Evolutionary conservation across 2,888 invertebrate genomes (phyloP), one percentile per base, ranked within the genome.

Genomic region (Drosophila limbata): DNA sequence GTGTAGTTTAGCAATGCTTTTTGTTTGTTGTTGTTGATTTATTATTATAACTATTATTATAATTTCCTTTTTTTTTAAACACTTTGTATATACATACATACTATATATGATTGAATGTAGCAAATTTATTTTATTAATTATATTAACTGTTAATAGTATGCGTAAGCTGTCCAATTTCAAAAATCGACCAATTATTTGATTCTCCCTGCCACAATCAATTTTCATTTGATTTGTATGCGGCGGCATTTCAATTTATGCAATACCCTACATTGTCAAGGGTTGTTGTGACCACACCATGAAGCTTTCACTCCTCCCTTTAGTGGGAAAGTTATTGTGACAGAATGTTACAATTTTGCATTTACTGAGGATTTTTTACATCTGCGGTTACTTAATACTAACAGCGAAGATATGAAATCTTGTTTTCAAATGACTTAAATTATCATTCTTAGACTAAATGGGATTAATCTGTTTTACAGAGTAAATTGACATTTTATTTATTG

Each of bases 51-150:
- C 15, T 8, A 9, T 40, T 19, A 51, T 45, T 68, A 64, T 69
- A 56, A 45, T 45, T 64, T n/a, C n/a, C n/a, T 51, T 68, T 56
- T 52, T 55, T 61, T 60, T 57, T 39, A 55, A 44, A 79, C 69
- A 83, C 81, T 78, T 69, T 83, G 83, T 84, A 84, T 81, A 57
- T 33, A 80, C 78, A 79, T 80, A n/a, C 25, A 25, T 25, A n/a
- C n/a, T n/a, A n/a, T n/a, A 48, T 31, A 79, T 80, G 79, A 66
- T 74, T 74, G 68, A 80, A 70, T 79, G 68, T 83, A 83, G 80
- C 64, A 33, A 72, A 81, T 72, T 81, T 79, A 47, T 68, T 76
- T 62, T 80, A 69, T 69, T 73, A 65, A 76, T 65, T 74, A 76
- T 76, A 53, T 64, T 83, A 72, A 78, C 56, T 84, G 68, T 78